Base-by-base conservation (phyloP, 2,113 vertebrate species). In the Chaetodon auriga region DNA sequence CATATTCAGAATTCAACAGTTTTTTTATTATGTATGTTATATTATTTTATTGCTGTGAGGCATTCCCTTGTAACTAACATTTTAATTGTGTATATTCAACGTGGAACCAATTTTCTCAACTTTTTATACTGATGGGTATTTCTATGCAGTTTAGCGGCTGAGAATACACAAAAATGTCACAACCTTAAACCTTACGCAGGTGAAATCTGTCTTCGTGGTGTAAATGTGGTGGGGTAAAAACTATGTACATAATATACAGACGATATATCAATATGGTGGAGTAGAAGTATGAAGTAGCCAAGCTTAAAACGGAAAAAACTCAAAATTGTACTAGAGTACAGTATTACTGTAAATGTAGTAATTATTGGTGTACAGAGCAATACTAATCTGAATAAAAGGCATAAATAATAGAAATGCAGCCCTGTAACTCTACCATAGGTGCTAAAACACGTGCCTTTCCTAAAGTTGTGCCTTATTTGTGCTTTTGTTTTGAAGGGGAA, bases 401-500 rank as follows among this genome's bases (percentile, higher is more conserved):
- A 13, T 36, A 60, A 60, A 60, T 2, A 35, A 2, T 15, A 18
- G 12, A n/a, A 3, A 41, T 41, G 6, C 30, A 30, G 2, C 30
- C 1, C 30, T 30, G 30, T 41, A 41, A 5, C 38, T 41, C 8
- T 5, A 41, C 6, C 1, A 38, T 13, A 60, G 10, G 19, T 25
- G 36, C 11, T 30, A 46, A 11, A 66, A 58, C 19, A 36, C 10
- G 3, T 21, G 7, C 30, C 30, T 30, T 30, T 30, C 12, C 11
- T 15, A 25, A n/a, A 38, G 1, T 13, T 16, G 2, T n/a, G 30
- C 2, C 1, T 48, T 51, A 5, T 1, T 10, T 0, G 2, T 58
- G 46, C 75, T 86, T 86, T 87, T 90, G n/a, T 85, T 89, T 69
- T 92, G 84, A 82, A 90, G n/a, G 45, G 12, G 2, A 0, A 0